Conservation (phyloP, 2,888 invertebrate genomes). For the Vanessa cardui region DNA sequence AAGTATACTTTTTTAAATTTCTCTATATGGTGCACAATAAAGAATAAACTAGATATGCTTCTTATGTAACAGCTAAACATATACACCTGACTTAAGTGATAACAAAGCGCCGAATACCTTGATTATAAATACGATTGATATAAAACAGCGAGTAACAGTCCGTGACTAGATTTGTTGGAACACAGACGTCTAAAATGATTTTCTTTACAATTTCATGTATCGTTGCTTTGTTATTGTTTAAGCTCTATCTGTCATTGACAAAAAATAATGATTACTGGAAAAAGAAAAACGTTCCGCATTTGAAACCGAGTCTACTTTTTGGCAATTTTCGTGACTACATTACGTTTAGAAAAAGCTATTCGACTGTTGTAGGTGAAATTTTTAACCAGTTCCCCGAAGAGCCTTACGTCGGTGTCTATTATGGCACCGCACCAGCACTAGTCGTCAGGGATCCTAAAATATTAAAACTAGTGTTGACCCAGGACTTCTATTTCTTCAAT, state of each 20-base stretch:
- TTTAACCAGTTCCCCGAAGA: conserved; percentile 54
- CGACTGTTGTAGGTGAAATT: conserved; percentile 48
- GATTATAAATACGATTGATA: background rate
- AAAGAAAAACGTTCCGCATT: conserved; percentile 51
- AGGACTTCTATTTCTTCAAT: conserved; percentile 66
- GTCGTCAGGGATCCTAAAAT: conserved; percentile 60
- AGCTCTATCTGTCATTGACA: conserved; percentile 43
- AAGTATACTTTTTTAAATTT: no score
- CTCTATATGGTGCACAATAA: no score
- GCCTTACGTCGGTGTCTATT: conserved; percentile 61
- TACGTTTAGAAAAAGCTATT: conserved; percentile 48
- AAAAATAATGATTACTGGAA: conserved; percentile 57
- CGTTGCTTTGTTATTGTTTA: conserved; percentile 6
- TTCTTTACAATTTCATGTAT: background rate
- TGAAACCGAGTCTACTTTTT: conserved; percentile 52
- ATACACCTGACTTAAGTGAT: no score
- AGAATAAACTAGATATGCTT: no score
- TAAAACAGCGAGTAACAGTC: background rate
- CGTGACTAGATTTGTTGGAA: background rate
- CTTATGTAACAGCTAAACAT: no score
- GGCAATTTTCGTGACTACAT: conserved; percentile 61
- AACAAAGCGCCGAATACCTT: background rate
- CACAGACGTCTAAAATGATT: background rate
- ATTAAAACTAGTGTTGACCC: conserved; percentile 57
- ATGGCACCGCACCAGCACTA: conserved; percentile 61